Percentiles rank a stretch among this genome's conserved stretches.
These are phyloP conservation scores for Steromphala cineraria DNA, from an alignment of 2,888 invertebrate species.

Conservation along the genomic window DNA sequence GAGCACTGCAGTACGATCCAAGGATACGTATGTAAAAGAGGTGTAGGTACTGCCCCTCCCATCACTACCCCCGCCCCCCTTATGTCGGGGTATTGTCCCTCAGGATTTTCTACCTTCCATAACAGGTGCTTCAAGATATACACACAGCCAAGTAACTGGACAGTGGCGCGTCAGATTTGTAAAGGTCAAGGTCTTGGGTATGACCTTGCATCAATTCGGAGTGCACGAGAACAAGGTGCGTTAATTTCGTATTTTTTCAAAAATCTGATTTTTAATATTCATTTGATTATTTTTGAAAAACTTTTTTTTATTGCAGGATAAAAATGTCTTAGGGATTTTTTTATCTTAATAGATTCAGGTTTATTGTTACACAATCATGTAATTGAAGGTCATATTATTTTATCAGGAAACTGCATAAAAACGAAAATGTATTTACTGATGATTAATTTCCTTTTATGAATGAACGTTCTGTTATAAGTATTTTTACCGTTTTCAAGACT, in stretches of 20 bases:
- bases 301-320: no score
- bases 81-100: conserved; percentile 53
- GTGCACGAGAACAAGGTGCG: conserved; percentile 54
- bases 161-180: conserved; percentile 46
- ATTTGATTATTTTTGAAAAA: no score
- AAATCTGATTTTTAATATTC: no score
- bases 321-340: no score
- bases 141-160: conserved; percentile 43
- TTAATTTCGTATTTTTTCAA: neutral
- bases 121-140: conserved; percentile 56
- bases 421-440: no score
- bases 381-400: no score
- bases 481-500: no score
- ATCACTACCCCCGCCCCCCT: conserved; percentile 39
- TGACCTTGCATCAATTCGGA: conserved; percentile 52
- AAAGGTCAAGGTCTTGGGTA: conserved; percentile 39
- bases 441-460: no score
- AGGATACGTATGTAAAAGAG: conserved; percentile 60
- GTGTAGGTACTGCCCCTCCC: conserved; percentile 29
- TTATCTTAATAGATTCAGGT: no score
- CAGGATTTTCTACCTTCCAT: conserved; percentile 48
- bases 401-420: no score
- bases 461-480: no score
- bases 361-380: no score
- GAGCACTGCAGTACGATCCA: conserved; percentile 48